These are phyloP conservation scores for Cephonodes hylas DNA, from an alignment of 2,888 invertebrate genomes.

Conservation along the genomic window DNA sequence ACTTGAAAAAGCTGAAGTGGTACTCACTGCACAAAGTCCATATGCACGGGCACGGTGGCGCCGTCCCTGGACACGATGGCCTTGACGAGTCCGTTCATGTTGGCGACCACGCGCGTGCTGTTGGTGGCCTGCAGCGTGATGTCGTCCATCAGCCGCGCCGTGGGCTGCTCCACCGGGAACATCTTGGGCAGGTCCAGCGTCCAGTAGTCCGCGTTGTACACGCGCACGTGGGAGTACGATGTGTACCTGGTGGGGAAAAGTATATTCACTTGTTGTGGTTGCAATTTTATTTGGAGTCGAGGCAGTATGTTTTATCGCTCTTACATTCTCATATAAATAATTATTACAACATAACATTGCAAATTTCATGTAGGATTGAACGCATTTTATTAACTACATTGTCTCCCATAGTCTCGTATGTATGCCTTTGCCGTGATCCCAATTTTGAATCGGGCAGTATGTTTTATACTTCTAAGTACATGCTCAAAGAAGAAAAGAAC, in stretches of 20 bases:
- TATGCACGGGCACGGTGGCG: conserved; percentile 80
- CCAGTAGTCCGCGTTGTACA: conserved; percentile 79
- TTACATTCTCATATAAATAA: too few species aligned
- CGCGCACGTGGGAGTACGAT: conserved; percentile 75
- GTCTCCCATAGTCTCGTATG: too few species aligned
- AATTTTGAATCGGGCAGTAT: too few species aligned
- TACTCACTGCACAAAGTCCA: conserved; percentile 89
- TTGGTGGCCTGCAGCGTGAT: conserved; percentile 55
- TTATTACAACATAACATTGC: too few species aligned
- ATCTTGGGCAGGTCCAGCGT: conserved; percentile 67
- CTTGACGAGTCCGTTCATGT: conserved; percentile 86
- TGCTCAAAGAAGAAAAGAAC: too few species aligned
- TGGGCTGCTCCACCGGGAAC: conserved; percentile 62
- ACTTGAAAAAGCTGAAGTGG: conserved; percentile 13
- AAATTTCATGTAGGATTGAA: too few species aligned
- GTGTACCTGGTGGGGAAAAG: conserved; percentile 55
- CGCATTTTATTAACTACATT: too few species aligned
- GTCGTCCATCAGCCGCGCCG: conserved; percentile 55
- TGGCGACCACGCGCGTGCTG: conserved; percentile 82
- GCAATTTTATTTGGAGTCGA: too few species aligned
- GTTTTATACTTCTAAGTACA: too few species aligned
- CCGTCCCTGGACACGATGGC: conserved; percentile 77
- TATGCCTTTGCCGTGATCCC: too few species aligned
- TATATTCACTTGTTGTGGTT: too few species aligned
- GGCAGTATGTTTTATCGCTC: too few species aligned